phyloP scores from a whole-genome alignment of 2,113 vertebrate genomes.

The Cyphomyrus discorhynchus region DNA sequence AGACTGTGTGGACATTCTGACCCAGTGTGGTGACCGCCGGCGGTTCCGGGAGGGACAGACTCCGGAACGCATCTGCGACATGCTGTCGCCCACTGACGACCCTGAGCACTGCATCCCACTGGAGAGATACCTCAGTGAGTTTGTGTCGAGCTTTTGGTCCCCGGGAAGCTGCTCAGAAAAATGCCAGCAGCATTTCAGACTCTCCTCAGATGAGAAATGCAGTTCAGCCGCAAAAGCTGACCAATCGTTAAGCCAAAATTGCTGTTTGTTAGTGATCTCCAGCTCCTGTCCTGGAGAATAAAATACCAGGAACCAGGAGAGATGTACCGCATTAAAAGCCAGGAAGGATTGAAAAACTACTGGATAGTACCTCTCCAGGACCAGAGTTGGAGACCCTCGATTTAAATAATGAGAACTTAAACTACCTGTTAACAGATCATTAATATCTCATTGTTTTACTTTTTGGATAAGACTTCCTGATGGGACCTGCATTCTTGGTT shows the following conservation, averaged over 20 bases:
- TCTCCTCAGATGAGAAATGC: neutral
- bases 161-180: neutral
- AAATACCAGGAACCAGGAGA: neutral
- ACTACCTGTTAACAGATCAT: neutral
- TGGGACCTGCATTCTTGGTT: neutral
- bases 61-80: slow-evolving; percentile 90
- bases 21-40: slow-evolving; percentile 84
- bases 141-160: neutral
- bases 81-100: slow-evolving; percentile 85
- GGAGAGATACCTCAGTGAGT: slow-evolving; percentile 87
- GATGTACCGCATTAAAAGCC: neutral
- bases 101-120: slow-evolving; percentile 87
- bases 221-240: neutral
- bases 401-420: neutral
- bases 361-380: neutral
- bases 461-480: neutral
- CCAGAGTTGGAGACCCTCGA: neutral
- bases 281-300: neutral
- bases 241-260: neutral
- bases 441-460: neutral
- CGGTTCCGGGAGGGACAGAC: slow-evolving; percentile 84
- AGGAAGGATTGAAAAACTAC: neutral
- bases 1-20: slow-evolving; percentile 93
- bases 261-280: neutral
- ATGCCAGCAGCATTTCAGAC: neutral